Percentiles rank a stretch among this genome's conserved stretches.
phyloP scores from a whole-genome alignment of 1,140 invertebrate species.

The Heliconius hermathena region DNA sequence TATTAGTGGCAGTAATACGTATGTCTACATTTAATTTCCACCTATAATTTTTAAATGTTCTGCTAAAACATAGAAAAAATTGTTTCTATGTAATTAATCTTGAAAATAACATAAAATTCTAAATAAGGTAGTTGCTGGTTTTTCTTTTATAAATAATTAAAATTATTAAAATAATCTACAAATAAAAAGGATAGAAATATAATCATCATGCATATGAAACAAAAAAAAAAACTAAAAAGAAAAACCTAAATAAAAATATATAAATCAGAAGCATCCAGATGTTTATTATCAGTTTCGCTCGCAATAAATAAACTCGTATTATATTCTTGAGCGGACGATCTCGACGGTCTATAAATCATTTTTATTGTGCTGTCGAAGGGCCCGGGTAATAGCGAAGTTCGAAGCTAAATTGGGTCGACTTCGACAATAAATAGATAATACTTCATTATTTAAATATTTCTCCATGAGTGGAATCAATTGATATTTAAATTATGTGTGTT shows the following conservation, averaged over 20 bases:
- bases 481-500: conserved; percentile 32
- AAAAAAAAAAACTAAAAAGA: not conserved
- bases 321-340: conserved; percentile 76
- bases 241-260: conserved; percentile 29
- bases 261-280: conserved; percentile 58
- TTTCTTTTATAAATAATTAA: too few relatives aligned
- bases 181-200: not conserved
- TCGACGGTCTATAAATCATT: conserved; percentile 75
- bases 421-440: conserved; percentile 66
- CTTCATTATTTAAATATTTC: conserved; percentile 36
- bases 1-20: not conserved
- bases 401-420: conserved; percentile 72
- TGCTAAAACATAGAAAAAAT: not conserved
- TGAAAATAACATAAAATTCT: too few relatives aligned
- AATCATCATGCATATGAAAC: not conserved
- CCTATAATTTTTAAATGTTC: not conserved
- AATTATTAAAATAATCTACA: not conserved
- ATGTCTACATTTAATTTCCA: too few relatives aligned
- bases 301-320: conserved; percentile 77
- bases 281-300: conserved; percentile 71
- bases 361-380: conserved; percentile 78
- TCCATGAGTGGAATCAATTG: conserved; percentile 22
- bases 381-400: conserved; percentile 61
- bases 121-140: too few relatives aligned
- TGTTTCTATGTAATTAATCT: too few relatives aligned